A percentile compares a stretch with the other conserved stretches of the same genome.
phyloP scores from a whole-genome alignment of 2,888 invertebrate genomes.

The Drosophila pseudotalamancana region DNA sequence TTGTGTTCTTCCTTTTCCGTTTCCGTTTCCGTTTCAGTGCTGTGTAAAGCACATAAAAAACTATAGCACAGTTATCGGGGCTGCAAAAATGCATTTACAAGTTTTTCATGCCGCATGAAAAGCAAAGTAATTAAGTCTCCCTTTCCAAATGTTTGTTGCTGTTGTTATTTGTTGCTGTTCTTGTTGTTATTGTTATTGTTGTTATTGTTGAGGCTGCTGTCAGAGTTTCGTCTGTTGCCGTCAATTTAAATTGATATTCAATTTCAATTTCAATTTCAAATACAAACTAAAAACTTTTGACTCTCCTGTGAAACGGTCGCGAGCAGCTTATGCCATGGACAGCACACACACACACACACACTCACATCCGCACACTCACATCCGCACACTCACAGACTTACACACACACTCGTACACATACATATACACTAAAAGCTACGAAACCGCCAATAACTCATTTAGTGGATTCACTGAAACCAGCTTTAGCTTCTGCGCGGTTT shows the following conservation, averaged over 20 bases:
- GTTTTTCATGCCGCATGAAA: conserved; percentile 25
- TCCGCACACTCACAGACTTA: too few relatives aligned
- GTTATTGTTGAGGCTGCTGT: neutral
- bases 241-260: conserved; percentile 32
- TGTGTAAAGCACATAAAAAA: conserved; percentile 8
- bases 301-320: too few relatives aligned
- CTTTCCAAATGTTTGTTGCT: conserved; percentile 1
- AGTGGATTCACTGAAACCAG: conserved; percentile 21
- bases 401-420: neutral
- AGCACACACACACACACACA: too few relatives aligned
- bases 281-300: conserved; percentile 4
- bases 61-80: conserved; percentile 39
- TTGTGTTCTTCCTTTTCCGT: conserved; percentile 3
- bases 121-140: conserved; percentile 38
- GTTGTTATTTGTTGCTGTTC: neutral
- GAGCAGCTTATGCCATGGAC: too few relatives aligned
- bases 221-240: neutral
- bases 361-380: too few relatives aligned
- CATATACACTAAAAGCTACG: conserved; percentile 10
- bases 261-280: conserved; percentile 24
- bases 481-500: neutral
- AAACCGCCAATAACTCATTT: conserved; percentile 51
- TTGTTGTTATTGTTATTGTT: neutral
- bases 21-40: conserved; percentile 16
- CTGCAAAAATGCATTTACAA: conserved; percentile 27